Conservation (phyloP, 2,888 invertebrate species). For the Laspeyria flexula region DNA sequence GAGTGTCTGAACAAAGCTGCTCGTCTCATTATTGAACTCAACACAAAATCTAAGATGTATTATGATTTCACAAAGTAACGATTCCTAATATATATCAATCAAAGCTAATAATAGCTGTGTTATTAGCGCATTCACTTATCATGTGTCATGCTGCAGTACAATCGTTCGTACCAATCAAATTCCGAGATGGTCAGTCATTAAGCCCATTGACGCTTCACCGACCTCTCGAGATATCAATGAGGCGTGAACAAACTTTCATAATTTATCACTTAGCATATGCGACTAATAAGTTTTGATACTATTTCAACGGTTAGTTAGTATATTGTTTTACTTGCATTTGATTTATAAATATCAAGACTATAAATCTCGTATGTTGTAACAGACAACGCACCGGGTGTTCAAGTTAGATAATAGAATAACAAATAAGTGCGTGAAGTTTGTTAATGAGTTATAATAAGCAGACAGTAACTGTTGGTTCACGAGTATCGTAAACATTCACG, state of each 20-base stretch:
- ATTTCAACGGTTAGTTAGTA: conserved; percentile 28
- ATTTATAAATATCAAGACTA: conserved; percentile 30
- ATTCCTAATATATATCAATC: conserved; percentile 47
- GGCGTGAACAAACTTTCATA: conserved; percentile 55
- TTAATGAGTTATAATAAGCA: conserved; percentile 38
- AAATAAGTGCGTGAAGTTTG: conserved; percentile 38
- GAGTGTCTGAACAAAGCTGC: too few relatives aligned
- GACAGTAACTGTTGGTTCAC: conserved; percentile 28
- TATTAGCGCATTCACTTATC: conserved; percentile 65
- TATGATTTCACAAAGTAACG: conserved; percentile 35
- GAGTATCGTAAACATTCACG: conserved; percentile 32
- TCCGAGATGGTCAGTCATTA: conserved; percentile 62
- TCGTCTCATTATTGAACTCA: too few relatives aligned
- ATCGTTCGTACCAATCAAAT: conserved; percentile 61
- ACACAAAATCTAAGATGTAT: conserved; percentile 28
- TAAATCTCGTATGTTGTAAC: conserved; percentile 39
- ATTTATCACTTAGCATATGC: conserved; percentile 48
- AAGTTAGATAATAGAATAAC: conserved; percentile 37
- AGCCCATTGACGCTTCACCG: conserved; percentile 64
- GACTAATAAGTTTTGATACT: conserved; percentile 43
- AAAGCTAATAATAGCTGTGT: conserved; percentile 49
- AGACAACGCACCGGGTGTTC: conserved; percentile 36
- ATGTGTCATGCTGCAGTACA: conserved; percentile 56
- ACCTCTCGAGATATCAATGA: conserved; percentile 60
- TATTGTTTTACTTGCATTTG: conserved; percentile 29